Base-by-base conservation (phyloP, 2,888 invertebrate species). In the Oscheius onirici region DNA sequence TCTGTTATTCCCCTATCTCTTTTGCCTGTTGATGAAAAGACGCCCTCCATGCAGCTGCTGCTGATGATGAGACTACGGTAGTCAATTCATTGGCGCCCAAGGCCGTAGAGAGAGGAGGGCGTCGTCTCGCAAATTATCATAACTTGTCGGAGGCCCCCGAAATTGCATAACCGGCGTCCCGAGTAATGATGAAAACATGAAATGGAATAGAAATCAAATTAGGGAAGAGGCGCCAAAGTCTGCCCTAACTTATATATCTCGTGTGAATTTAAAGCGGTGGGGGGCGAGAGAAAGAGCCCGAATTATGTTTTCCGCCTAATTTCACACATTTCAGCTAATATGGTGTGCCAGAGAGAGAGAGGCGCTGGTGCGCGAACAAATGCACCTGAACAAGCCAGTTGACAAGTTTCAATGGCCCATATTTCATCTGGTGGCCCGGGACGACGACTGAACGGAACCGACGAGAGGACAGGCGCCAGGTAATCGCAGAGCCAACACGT, bases 161-260 rank as follows among this genome's bases (percentile, higher is more conserved):
- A 66, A 66, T 66, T 66, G 66, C 66, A 66, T 66, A 66, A 66
- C 52, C 66, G 26, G 49, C 46, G 54, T 20, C 52, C 17, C 66
- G 22, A 66, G 66, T 66, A 66, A 66, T 66, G 66, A 66, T 66
- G 66, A 66, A 66, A 66, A 66, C 66, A 66, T 66, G 66, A 66
- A 66, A 66, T 66, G 66, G 66, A 54, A 66, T 52, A 66, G 66
- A 54, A 66, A 66, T 66, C 54, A 66, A 51, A 66, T 66, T 66
- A 66, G 52, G 63, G 49, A 6, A 24, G 54, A 22, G 24, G 49
- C 49, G 22, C 43, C 13, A 22, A 55, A 52, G 8, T 24, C 41
- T 43, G 41, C 24, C 20, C 34, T 17, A 41, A 44, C 41, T 3
- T 22, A 17, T 13, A 17, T 20, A 17, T 20, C 20, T 49, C n/a